These are phyloP conservation scores for Solenopsis invicta DNA, from an alignment of 1,140 invertebrate genomes.

Conservation along the genomic window DNA sequence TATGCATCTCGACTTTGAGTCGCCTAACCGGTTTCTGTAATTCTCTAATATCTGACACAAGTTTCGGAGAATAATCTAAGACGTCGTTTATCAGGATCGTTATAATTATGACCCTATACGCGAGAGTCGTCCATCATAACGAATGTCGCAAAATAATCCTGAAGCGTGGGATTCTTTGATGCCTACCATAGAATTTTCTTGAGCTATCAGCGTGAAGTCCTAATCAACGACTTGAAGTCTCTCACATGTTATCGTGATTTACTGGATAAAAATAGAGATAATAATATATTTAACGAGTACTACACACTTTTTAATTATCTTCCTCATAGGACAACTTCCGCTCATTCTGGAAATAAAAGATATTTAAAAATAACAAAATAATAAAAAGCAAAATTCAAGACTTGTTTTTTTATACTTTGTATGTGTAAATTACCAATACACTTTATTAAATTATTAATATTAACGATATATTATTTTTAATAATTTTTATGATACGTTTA, in stretches of 20 bases:
- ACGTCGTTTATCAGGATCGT: conserved; percentile 27
- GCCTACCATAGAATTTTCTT: conserved; percentile 19
- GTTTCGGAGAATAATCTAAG: conserved; percentile 22
- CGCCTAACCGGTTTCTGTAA: conserved; percentile 38
- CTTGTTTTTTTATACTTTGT: background rate
- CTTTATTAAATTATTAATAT: background rate
- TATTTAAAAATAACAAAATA: background rate
- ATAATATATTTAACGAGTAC: conserved; percentile 6
- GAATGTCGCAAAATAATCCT: conserved; percentile 36
- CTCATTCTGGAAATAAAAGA: background rate
- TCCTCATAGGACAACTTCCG: background rate
- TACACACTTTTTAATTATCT: background rate
- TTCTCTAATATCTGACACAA: conserved; percentile 26
- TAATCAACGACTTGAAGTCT: conserved; percentile 22
- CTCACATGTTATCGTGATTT: conserved; percentile 21
- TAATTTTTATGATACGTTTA: background rate
- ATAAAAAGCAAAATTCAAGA: background rate
- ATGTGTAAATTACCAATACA: background rate
- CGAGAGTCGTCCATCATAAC: conserved; percentile 23
- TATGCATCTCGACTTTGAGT: conserved; percentile 10
- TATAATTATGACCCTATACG: conserved; percentile 24
- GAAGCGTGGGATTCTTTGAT: conserved; percentile 45
- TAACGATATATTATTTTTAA: background rate
- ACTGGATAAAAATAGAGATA: background rate
- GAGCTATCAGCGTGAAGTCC: conserved; percentile 21